phyloP scores from a whole-genome alignment of 2,113 vertebrate genomes.

The Mohoua ochrocephala region DNA sequence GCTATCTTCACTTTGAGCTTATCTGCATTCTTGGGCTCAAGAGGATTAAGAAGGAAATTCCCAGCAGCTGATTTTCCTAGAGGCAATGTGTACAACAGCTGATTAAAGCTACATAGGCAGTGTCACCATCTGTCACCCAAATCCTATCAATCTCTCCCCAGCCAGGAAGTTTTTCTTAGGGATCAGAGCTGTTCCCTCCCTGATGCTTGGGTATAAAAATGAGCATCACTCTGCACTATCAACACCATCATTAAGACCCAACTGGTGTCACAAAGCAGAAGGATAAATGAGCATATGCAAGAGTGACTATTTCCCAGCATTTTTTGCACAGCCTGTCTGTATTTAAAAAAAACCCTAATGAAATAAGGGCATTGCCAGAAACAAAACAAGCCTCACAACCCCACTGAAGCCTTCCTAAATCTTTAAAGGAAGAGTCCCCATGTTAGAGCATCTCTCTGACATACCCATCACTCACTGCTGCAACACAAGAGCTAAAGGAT shows the following conservation, averaged over 20 bases:
- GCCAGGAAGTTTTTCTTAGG: neutral
- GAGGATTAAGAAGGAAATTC: conserved; percentile 88
- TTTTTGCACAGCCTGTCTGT: neutral
- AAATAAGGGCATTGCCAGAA: neutral
- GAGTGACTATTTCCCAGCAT: neutral
- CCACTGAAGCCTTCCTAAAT: neutral
- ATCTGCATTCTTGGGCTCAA: conserved; percentile 91
- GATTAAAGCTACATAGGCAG: neutral
- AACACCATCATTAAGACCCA: neutral
- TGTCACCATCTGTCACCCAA: conserved; percentile 17
- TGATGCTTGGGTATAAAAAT: neutral
- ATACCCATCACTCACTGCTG: neutral
- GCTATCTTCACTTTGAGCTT: conserved; percentile 97
- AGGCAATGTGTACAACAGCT: conserved; percentile 26
- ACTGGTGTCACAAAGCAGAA: neutral
- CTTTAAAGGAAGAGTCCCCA: neutral
- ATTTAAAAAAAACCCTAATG: neutral
- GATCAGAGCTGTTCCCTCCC: neutral
- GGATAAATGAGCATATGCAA: neutral
- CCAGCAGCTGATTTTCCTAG: conserved; percentile 83
- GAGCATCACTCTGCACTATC: neutral
- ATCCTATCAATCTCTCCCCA: neutral
- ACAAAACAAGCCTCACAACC: neutral
- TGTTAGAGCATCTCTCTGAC: neutral
- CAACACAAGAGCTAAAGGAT: neutral